Evolutionary conservation across 2,888 invertebrate genomes (phyloP).

Genomic region (Bimastos eiseni): DNA sequence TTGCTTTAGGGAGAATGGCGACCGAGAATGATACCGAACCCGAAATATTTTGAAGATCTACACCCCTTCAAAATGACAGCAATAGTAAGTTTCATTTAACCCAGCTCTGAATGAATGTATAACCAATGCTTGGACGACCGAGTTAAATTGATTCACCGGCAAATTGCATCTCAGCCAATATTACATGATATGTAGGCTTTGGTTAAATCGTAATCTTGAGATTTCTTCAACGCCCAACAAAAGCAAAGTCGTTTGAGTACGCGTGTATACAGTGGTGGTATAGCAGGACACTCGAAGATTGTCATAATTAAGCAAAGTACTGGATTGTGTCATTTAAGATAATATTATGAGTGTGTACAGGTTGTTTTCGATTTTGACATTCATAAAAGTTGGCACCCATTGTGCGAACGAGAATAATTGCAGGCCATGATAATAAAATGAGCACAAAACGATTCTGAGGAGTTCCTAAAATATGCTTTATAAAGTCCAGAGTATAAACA

Average conservation of each 20-base stretch:
- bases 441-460: background rate
- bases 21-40: constrained; percentile 80
- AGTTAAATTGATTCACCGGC: background rate
- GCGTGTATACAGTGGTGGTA: no score
- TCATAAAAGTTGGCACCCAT: background rate
- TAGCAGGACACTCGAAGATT: no score
- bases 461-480: no score
- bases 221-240: no score
- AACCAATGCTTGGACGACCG: background rate
- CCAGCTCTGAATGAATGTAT: background rate
- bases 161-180: background rate
- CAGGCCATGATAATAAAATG: background rate
- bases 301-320: no score
- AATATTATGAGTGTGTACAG: no score
- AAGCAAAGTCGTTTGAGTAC: no score
- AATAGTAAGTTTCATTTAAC: constrained; percentile 40
- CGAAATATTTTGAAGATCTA: constrained; percentile 86
- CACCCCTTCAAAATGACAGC: constrained; percentile 67
- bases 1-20: constrained; percentile 65
- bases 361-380: background rate
- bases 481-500: no score
- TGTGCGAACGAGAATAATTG: no score
- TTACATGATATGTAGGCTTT: background rate
- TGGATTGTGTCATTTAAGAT: no score
- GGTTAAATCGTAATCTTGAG: background rate